Evolutionary conservation across 2,888 invertebrate genomes (phyloP), one percentile per base, ranked within the genome.

Genomic region (Cryptus viduatorius): DNA sequence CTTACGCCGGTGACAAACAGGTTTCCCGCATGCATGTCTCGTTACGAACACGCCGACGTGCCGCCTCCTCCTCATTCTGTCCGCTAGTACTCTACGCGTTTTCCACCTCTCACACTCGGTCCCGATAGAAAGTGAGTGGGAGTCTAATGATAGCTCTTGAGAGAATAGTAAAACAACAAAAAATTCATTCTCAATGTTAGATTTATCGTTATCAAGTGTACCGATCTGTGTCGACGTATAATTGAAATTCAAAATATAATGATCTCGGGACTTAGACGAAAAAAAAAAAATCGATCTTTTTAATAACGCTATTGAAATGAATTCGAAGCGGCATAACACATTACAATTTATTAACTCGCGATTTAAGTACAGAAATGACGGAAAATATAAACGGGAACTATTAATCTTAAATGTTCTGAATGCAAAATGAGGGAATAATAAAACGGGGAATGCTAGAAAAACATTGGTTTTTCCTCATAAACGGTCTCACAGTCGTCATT

Each of bases 1-100:
- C 84, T 84, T 73, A 53, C 56, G 83, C 79, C 87, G 86, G 84
- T 89, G 90, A 89, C 90, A 89, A 90, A 89, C 89, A 87, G 88
- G 88, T 90, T 89, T 88, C 68, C 86, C 86, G 81, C 89, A 86
- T 89, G 89, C 90, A 86, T 79, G 87, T 87, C 80, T 79, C 79
- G 71, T 81, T 83, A 79, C 75, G 64, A 72, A 50, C 73, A 46
- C 78, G 67, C 75, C 71, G 64, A 44, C 65, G 61, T 65, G 69
- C 24, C 65, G 31, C n/a, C 14, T 24, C 46, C 50, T 7, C 31
- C 75, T 48, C 64, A n/a, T 19, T 14, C 76, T 19, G 12, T 44
- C 4, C 14, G 42, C 42, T 14, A 56, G 50, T 67, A 19, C 4
- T 16, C 24, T 48, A 19, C 29, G 64, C 44, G 29, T 76, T 77